Conservation (phyloP, 1,140 invertebrate genomes). For the Gryon sp. region DNA sequence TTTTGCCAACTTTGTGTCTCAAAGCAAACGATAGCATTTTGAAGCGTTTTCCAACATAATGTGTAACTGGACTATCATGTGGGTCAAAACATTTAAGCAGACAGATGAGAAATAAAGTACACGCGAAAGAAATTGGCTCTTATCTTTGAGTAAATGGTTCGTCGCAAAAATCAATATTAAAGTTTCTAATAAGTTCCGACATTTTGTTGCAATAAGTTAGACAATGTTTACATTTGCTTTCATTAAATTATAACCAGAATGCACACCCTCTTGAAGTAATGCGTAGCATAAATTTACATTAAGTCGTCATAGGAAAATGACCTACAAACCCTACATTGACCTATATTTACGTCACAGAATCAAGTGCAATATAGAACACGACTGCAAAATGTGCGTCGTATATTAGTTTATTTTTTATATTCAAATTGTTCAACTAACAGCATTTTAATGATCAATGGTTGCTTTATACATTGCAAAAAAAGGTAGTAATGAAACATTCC, state of each 20-base stretch:
- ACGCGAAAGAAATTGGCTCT: neutral
- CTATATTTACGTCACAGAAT: conserved; percentile 15
- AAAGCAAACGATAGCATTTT: conserved; percentile 21
- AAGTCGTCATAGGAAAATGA: neutral
- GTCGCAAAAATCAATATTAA: neutral
- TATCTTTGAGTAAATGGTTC: neutral
- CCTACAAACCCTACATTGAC: conserved; percentile 6
- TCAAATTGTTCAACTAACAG: neutral
- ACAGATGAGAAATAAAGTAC: neutral
- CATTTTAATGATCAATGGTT: no score
- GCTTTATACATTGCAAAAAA: no score
- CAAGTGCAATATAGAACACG: neutral
- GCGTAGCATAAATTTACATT: conserved; percentile 6
- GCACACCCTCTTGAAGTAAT: no score
- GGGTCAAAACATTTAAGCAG: conserved; percentile 27
- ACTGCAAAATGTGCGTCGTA: neutral
- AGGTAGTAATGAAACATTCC: no score
- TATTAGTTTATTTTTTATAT: neutral
- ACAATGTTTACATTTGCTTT: no score
- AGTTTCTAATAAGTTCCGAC: no score
- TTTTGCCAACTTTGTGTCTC: conserved; percentile 18
- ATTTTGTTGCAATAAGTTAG: no score
- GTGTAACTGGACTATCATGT: conserved; percentile 1
- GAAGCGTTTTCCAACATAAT: conserved; percentile 31
- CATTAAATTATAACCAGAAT: no score